These are phyloP conservation scores for Ambastaia sidthimunki DNA, from an alignment of 2,797 vertebrate genomes.

Conservation along the genomic window DNA sequence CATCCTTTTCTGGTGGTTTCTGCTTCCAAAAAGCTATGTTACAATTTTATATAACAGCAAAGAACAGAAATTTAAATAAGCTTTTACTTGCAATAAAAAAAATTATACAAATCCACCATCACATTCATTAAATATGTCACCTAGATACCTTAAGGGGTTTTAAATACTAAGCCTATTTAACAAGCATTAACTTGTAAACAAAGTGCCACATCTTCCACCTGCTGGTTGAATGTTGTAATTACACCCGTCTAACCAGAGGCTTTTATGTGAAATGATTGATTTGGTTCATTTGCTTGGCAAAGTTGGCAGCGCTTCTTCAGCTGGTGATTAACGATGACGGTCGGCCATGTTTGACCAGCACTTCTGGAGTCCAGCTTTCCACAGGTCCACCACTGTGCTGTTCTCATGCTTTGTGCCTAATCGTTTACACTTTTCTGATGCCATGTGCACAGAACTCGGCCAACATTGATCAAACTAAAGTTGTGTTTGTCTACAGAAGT, in stretches of 20 bases:
- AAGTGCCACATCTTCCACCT: slow-evolving; percentile 63
- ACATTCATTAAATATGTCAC: background rate
- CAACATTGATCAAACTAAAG: slow-evolving; percentile 46
- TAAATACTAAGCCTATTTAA: too few species aligned
- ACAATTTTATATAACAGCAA: too few species aligned
- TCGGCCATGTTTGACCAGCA: slow-evolving; percentile 72
- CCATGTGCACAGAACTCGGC: slow-evolving; percentile 43
- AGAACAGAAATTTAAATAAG: too few species aligned
- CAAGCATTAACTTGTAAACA: background rate
- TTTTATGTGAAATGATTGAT: slow-evolving; percentile 72
- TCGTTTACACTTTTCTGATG: slow-evolving; percentile 40
- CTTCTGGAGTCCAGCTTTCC: slow-evolving; percentile 67
- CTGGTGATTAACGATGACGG: slow-evolving; percentile 72
- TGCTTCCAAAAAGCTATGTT: too few species aligned
- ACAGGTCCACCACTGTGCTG: slow-evolving; percentile 69
- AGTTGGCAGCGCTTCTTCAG: slow-evolving; percentile 63
- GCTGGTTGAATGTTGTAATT: slow-evolving; percentile 62
- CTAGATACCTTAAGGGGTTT: background rate
- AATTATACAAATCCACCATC: background rate
- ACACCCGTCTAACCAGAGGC: slow-evolving; percentile 53
- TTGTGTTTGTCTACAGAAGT: background rate
- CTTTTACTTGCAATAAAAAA: background rate
- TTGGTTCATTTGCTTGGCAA: slow-evolving; percentile 67
- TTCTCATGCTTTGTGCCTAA: slow-evolving; percentile 18
- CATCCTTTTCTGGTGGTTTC: background rate